Base-by-base conservation (phyloP, 2,113 vertebrate species). In the Nothocercus nigrocapillus region DNA sequence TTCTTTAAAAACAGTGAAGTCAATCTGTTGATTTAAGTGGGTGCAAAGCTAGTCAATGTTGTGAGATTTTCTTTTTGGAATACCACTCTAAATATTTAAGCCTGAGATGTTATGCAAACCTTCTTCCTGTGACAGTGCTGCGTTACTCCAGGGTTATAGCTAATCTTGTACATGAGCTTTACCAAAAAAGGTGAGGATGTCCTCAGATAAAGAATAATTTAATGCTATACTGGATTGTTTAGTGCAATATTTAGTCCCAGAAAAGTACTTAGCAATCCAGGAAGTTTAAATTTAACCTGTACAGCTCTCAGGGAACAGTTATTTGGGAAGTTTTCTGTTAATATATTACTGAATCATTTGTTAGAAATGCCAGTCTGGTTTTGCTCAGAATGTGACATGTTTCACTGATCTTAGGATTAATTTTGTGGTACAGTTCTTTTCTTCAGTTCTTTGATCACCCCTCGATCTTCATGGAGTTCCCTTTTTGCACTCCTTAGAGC, bases 281-380 rank as follows among this genome's bases (percentile, higher is more conserved):
- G 62, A 88, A 73, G 30, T 27, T 79, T 17, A 73, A n/a, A 30
- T 54, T 59, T 59, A 45, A 87, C 38, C 6, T 84, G 86, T 49
- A 61, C 47, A 88, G 73, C 72, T 87, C 82, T 87, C 56, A 67
- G 21, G 72, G 78, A 91, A 58, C 14, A 36, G 19, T 42, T 0
- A 34, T 47, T 69, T 70, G n/a, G 32, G 51, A 91, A 12, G 7
- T 14, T 67, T 11, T 78, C 22, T 61, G 21, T 96, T 91, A 82
- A 40, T 95, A 36, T 58, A 11, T 77, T 89, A 88, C 4, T 83
- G 44, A 38, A 24, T 56, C 18, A 53, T 51, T 69, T 53, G 17
- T 78, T 93, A 69, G 53, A 92, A 94, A 93, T 89, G 77, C 63
- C 72, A 80, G 89, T 45, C 73, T 89, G 73, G 93, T 93, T 59